phyloP scores from a whole-genome alignment of 2,797 vertebrate species.

The Benthosema pterotum region DNA sequence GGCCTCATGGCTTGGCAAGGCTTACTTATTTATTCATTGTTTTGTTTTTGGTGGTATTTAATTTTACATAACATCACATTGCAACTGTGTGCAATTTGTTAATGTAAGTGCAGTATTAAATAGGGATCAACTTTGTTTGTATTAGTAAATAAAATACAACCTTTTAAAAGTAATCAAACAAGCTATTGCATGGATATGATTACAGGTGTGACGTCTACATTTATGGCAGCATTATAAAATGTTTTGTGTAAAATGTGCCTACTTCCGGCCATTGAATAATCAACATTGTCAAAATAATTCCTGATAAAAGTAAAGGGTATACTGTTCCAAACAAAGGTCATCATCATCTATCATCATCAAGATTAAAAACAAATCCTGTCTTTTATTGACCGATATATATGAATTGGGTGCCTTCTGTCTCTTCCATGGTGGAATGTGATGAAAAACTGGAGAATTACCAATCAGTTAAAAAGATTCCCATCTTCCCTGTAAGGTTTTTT shows the following conservation, averaged over 20 bases:
- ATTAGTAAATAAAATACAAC: too few species aligned
- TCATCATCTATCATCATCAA: not conserved
- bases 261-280: conserved; percentile 8
- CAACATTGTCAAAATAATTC: conserved; percentile 3
- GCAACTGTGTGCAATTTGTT: too few species aligned
- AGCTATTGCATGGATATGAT: too few species aligned
- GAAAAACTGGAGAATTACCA: conserved; percentile 48
- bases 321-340: not conserved
- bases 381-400: conserved; percentile 32
- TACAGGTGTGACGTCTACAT: too few species aligned
- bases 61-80: too few species aligned
- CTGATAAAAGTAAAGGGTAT: not conserved
- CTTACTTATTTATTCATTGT: too few species aligned
- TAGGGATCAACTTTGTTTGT: too few species aligned
- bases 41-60: too few species aligned
- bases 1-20: too few species aligned
- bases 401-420: conserved; percentile 11
- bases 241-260: not conserved
- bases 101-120: too few species aligned
- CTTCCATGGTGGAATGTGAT: conserved; percentile 19
- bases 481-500: accelerated
- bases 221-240: conserved; percentile 4
- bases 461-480: conserved; percentile 38
- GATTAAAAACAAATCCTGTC: conserved; percentile 9
- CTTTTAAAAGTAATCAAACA: too few species aligned